Percentiles rank a stretch among this genome's conserved stretches.
Conservation (phyloP, 2,888 invertebrate genomes). For the Eupeodes latifasciatus region DNA sequence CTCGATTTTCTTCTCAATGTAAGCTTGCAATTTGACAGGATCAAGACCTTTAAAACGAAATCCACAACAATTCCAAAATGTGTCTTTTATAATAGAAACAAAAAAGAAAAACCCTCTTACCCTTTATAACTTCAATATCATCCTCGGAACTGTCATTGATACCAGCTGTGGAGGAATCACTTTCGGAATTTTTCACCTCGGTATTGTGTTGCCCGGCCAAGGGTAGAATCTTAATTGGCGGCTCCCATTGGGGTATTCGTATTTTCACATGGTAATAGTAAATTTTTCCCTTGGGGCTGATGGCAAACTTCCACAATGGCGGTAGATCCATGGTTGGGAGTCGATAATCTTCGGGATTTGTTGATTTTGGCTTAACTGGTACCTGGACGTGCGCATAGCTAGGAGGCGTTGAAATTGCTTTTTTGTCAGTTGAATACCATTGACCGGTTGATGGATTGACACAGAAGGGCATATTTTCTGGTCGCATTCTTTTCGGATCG, state of each 20-base stretch:
- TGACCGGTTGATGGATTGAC: slow-evolving; percentile 83
- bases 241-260: slow-evolving; percentile 92
- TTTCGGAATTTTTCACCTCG: slow-evolving; percentile 70
- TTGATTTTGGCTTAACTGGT: slow-evolving; percentile 79
- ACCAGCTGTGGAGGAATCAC: slow-evolving; percentile 72
- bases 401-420: slow-evolving; percentile 81
- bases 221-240: slow-evolving; percentile 84
- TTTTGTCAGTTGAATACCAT: slow-evolving; percentile 82
- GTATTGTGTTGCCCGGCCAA: slow-evolving; percentile 79
- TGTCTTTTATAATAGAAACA: not conserved
- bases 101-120: slow-evolving; percentile 33
- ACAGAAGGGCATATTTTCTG: slow-evolving; percentile 81
- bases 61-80: not conserved
- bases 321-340: slow-evolving; percentile 88
- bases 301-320: slow-evolving; percentile 94
- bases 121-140: slow-evolving; percentile 78
- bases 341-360: slow-evolving; percentile 81
- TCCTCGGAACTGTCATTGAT: slow-evolving; percentile 77
- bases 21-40: slow-evolving; percentile 79
- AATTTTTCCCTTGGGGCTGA: slow-evolving; percentile 91
- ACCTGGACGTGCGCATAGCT: slow-evolving; percentile 81
- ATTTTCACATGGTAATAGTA: slow-evolving; percentile 96
- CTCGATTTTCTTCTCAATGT: slow-evolving; percentile 84
- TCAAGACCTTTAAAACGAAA: slow-evolving; percentile 77
- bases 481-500: slow-evolving; percentile 80